Percentiles rank a stretch among this genome's conserved stretches.
phyloP scores from a whole-genome alignment of 2,113 vertebrate genomes.

The Phyllostomus hastatus region DNA sequence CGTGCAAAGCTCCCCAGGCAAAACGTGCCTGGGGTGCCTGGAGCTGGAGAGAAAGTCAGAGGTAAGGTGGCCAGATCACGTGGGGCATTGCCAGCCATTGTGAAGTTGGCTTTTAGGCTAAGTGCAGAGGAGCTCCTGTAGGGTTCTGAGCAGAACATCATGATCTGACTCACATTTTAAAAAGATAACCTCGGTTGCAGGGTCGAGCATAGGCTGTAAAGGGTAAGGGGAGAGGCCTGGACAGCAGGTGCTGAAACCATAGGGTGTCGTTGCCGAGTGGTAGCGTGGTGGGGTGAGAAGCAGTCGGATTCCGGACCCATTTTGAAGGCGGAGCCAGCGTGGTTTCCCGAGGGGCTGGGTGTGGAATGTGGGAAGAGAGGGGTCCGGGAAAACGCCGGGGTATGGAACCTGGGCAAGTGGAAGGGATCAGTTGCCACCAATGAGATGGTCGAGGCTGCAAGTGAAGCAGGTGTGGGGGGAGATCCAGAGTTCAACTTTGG shows the following conservation, averaged over 20 bases:
- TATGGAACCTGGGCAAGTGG: neutral
- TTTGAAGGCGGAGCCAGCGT: neutral
- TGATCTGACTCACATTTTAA: neutral
- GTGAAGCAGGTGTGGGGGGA: neutral
- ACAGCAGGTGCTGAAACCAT: neutral
- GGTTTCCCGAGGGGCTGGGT: neutral
- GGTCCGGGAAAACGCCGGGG: too few relatives aligned
- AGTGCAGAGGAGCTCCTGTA: neutral
- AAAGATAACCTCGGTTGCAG: neutral
- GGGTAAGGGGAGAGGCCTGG: too few relatives aligned
- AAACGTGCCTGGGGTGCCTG: neutral
- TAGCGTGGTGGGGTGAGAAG: neutral
- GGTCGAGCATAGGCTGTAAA: neutral
- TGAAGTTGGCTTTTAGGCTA: neutral
- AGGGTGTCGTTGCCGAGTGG: fast-evolving
- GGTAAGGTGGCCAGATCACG: neutral
- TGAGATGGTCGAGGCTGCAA: neutral
- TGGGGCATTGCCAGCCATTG: neutral
- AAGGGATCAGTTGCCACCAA: neutral
- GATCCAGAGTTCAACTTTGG: neutral
- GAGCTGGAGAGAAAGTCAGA: neutral
- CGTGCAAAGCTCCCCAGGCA: neutral
- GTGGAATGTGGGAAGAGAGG: neutral
- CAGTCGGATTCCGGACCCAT: neutral
- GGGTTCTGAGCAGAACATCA: neutral